Evolutionary conservation across 2,113 vertebrate genomes (phyloP).

Genomic region (Sardina pilchardus): DNA sequence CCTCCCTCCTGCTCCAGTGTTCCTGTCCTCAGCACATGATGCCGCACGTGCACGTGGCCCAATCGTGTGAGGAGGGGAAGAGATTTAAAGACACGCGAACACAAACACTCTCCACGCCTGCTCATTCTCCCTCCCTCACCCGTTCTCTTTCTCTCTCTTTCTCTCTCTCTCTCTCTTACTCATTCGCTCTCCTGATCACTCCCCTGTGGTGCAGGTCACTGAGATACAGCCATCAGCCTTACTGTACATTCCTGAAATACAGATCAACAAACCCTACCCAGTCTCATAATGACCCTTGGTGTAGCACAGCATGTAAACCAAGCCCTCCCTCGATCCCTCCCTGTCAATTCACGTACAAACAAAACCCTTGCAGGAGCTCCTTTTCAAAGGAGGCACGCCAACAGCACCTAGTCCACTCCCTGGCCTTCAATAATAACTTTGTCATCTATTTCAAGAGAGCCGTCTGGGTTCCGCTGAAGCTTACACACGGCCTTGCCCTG

Average conservation of each 20-base stretch:
- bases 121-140: constrained; percentile 29
- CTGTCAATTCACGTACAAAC: not conserved
- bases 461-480: not conserved
- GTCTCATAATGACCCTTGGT: constrained; percentile 18
- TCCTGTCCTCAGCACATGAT: constrained; percentile 71
- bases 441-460: not conserved
- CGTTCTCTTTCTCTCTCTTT: constrained; percentile 3
- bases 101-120: constrained; percentile 55
- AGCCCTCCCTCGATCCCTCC: not conserved
- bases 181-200: not conserved
- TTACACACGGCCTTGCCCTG: not conserved
- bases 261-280: constrained; percentile 36
- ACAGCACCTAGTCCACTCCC: not conserved
- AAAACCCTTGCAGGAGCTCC: not conserved
- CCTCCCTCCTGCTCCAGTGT: constrained; percentile 64
- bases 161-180: not conserved
- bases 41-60: constrained; percentile 70
- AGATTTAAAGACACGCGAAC: constrained; percentile 77
- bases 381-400: not conserved
- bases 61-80: constrained; percentile 74
- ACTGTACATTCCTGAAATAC: constrained; percentile 38
- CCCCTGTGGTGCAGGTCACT: not conserved
- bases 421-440: not conserved
- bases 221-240: not conserved
- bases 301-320: not conserved